Conservation (phyloP, 2,888 invertebrate genomes). For the Tetropium fuscum region DNA sequence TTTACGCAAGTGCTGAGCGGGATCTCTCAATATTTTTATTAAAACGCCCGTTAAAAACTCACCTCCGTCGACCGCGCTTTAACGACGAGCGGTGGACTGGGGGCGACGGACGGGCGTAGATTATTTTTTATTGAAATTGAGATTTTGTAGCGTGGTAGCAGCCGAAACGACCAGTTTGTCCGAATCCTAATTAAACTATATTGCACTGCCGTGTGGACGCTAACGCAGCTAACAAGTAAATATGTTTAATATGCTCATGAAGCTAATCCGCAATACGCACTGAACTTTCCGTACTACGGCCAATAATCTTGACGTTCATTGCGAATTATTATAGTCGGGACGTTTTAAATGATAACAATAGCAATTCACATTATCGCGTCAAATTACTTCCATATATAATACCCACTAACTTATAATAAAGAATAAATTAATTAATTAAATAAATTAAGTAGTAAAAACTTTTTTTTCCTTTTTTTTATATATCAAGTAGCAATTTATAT, state of each 20-base stretch:
- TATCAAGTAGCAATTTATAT: too few relatives aligned
- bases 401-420: too few relatives aligned
- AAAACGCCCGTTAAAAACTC: constrained; percentile 34
- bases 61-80: constrained; percentile 34
- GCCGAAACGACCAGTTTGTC: constrained; percentile 46
- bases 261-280: constrained; percentile 47
- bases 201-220: constrained; percentile 47
- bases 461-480: too few relatives aligned
- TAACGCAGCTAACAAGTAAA: constrained; percentile 50
- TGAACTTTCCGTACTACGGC: constrained; percentile 39
- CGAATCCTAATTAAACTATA: constrained; percentile 52
- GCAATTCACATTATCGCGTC: too few relatives aligned
- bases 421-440: too few relatives aligned
- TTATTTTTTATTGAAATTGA: constrained; percentile 54
- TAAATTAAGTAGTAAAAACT: too few relatives aligned
- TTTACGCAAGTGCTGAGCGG: neutral
- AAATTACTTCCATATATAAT: too few relatives aligned
- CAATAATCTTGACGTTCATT: constrained; percentile 43
- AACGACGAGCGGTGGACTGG: constrained; percentile 40
- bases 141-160: constrained; percentile 44
- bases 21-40: constrained; percentile 33
- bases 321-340: constrained; percentile 29
- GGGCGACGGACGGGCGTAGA: constrained; percentile 44
- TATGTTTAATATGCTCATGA: constrained; percentile 53
- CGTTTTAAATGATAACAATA: too few relatives aligned